Percentiles rank a stretch among this genome's conserved stretches.
Conservation (phyloP, 2,113 vertebrate species). For the Dromas ardeola region DNA sequence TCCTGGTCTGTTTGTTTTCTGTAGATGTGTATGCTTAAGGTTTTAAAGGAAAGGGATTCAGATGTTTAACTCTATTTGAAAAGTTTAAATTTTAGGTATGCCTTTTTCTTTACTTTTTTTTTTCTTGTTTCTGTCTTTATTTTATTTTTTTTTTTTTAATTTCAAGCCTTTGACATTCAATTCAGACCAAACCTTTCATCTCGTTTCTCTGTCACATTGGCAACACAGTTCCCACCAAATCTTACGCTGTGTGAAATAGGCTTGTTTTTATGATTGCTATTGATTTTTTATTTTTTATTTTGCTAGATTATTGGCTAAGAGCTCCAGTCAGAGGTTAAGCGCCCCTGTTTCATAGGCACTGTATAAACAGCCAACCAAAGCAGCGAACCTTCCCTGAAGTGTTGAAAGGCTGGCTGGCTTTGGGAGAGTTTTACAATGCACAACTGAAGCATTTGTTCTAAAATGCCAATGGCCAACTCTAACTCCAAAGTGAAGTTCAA, state of each 20-base stretch:
- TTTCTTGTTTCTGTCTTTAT: not conserved
- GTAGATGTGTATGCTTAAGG: not conserved
- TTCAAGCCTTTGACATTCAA: not conserved
- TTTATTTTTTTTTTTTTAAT: not conserved
- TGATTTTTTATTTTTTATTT: not conserved
- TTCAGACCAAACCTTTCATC: not conserved
- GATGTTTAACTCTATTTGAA: not conserved
- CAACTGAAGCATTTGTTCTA: not conserved
- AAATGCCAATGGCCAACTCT: not conserved
- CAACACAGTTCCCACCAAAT: not conserved
- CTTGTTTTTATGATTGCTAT: not conserved
- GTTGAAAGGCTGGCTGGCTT: not conserved
- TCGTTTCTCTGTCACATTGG: not conserved
- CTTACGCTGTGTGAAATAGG: not conserved
- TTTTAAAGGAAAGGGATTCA: not conserved
- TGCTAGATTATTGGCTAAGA: not conserved
- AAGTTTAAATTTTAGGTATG: not conserved
- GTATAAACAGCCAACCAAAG: not conserved
- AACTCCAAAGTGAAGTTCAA: not conserved
- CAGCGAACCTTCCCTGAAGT: not conserved
- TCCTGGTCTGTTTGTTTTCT: not conserved
- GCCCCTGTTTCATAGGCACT: not conserved
- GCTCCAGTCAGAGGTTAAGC: not conserved
- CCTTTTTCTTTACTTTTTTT: not conserved
- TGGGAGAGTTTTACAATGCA: not conserved